Percentiles rank a stretch among this genome's conserved stretches.
phyloP scores from a whole-genome alignment of 2,797 vertebrate genomes.

The Acanthopagrus latus region DNA sequence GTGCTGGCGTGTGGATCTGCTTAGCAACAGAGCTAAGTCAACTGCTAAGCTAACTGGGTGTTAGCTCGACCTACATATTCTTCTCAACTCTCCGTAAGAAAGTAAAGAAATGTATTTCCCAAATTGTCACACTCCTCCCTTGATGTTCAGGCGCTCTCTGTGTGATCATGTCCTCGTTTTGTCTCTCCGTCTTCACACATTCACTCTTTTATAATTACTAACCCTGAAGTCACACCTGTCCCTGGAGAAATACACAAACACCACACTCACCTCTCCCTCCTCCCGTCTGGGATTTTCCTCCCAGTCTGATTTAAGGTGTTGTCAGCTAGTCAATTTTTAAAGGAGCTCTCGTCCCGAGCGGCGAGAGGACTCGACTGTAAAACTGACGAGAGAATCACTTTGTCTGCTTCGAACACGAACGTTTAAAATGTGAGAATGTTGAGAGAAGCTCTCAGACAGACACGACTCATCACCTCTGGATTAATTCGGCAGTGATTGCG shows the following conservation, averaged over 20 bases:
- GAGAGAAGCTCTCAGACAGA: background rate
- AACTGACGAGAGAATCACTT: background rate
- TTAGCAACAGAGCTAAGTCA: background rate
- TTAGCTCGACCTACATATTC: background rate
- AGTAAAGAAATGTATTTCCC: background rate
- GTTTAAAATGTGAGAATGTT: slow-evolving; percentile 3
- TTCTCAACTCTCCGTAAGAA: background rate
- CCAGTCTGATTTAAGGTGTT: slow-evolving; percentile 38
- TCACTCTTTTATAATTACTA: slow-evolving; percentile 15
- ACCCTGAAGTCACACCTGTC: slow-evolving; percentile 8
- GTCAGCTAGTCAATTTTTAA: slow-evolving; percentile 41
- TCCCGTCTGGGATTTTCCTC: slow-evolving; percentile 5
- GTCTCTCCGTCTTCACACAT: slow-evolving; percentile 7
- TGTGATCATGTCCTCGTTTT: background rate
- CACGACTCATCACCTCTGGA: slow-evolving; percentile 11
- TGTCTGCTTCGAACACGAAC: background rate
- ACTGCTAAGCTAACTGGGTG: background rate
- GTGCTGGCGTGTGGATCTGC: background rate
- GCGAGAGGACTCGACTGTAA: background rate
- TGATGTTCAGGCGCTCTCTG: background rate
- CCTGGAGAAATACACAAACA: slow-evolving; percentile 15
- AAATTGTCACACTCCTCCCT: background rate
- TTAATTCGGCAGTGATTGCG: slow-evolving; percentile 29
- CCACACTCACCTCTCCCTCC: background rate
- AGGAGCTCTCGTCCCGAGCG: background rate